Evolutionary conservation across 2,888 invertebrate genomes (phyloP).

Genomic region (Neria commutata): DNA sequence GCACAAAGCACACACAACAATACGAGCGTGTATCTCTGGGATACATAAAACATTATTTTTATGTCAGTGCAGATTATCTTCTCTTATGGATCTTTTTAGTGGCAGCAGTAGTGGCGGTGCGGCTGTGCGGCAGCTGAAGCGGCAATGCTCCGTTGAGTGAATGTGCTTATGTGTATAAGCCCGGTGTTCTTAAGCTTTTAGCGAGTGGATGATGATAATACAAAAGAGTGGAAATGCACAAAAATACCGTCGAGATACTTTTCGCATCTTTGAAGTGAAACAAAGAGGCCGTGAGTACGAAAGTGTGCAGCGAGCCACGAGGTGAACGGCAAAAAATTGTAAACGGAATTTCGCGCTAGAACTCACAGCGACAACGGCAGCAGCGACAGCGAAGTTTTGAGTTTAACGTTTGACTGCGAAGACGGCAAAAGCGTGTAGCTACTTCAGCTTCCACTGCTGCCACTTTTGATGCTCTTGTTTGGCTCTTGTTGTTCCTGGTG

Average conservation of each 20-base stretch:
- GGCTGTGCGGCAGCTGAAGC: no score
- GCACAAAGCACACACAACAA: no score
- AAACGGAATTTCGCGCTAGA: no score
- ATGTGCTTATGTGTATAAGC: not conserved
- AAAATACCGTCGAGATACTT: not conserved
- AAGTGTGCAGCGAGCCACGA: not conserved
- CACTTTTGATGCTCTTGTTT: no score
- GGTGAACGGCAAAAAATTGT: no score
- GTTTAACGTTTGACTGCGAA: no score
- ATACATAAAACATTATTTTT: conserved; percentile 2
- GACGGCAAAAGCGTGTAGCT: not conserved
- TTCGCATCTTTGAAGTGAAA: no score
- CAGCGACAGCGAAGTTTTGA: no score
- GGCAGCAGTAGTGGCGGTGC: no score
- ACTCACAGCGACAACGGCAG: no score
- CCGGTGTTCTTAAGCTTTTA: not conserved
- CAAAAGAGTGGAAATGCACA: not conserved
- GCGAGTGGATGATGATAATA: not conserved
- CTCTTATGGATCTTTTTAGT: not conserved
- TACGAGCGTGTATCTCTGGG: not conserved
- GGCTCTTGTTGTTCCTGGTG: no score
- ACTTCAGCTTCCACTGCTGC: no score
- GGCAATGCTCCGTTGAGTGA: not conserved
- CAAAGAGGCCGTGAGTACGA: not conserved
- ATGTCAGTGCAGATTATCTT: not conserved